Percentiles rank a stretch among this genome's conserved stretches.
These are phyloP conservation scores for Sapayoa aenigma DNA, from an alignment of 2,113 vertebrate species.

Conservation along the genomic window DNA sequence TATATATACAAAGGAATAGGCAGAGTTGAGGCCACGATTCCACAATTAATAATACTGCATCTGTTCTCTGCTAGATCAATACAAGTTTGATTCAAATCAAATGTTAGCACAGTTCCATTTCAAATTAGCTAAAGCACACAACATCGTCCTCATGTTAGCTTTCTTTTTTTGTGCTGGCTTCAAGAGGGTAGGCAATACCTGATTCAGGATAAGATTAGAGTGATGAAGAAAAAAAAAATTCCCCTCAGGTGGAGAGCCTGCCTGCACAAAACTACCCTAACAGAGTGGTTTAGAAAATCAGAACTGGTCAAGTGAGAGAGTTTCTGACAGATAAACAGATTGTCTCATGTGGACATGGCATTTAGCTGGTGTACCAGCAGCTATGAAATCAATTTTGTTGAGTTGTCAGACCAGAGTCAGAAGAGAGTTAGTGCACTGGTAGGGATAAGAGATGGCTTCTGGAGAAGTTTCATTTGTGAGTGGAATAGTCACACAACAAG, in stretches of 20 bases:
- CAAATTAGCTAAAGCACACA: background rate
- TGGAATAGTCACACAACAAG: background rate
- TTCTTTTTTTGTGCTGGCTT: background rate
- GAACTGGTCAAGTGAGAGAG: background rate
- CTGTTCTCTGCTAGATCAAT: background rate
- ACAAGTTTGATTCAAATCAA: background rate
- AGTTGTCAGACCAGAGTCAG: background rate
- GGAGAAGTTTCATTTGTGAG: background rate
- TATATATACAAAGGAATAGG: background rate
- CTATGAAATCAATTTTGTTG: background rate
- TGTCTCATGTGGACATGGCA: background rate
- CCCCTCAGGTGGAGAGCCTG: background rate
- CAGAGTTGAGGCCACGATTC: background rate
- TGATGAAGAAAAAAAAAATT: background rate
- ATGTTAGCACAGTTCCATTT: background rate
- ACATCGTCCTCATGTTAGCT: background rate
- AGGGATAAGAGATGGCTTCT: background rate
- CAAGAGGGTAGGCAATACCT: background rate
- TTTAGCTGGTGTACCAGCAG: background rate
- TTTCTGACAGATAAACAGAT: background rate
- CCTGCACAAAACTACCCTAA: background rate
- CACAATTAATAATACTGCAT: background rate
- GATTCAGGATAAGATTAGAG: background rate
- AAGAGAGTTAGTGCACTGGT: background rate
- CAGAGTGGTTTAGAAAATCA: background rate